Conservation (phyloP, 2,113 vertebrate species). For the Megaceryle torquata region DNA sequence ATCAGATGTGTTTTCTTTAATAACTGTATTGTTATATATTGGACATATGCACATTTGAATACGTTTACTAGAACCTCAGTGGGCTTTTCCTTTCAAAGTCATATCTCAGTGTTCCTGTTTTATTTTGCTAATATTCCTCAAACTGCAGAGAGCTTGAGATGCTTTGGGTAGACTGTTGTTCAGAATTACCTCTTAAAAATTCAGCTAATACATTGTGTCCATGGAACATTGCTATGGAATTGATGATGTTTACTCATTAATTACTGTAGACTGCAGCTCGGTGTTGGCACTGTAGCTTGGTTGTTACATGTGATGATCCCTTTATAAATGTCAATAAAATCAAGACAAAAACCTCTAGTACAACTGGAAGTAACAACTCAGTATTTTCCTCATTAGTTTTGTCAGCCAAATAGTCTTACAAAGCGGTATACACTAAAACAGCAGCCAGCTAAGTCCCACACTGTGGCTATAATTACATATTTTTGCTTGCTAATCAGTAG, state of each 20-base stretch:
- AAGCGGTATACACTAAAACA: slow-evolving; percentile 33
- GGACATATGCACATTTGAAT: neutral
- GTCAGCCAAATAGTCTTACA: slow-evolving; percentile 45
- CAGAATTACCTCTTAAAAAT: neutral
- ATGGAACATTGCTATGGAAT: neutral
- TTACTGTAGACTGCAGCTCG: slow-evolving; percentile 34
- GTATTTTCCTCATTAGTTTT: slow-evolving; percentile 68
- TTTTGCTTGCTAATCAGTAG: slow-evolving; percentile 67
- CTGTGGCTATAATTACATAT: slow-evolving; percentile 63
- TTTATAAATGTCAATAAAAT: slow-evolving; percentile 75
- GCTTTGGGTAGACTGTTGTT: neutral
- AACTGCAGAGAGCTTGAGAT: neutral
- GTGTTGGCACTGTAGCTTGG: slow-evolving; percentile 57
- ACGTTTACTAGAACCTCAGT: neutral
- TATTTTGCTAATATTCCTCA: neutral
- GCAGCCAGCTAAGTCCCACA: slow-evolving; percentile 51
- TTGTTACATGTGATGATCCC: slow-evolving; percentile 50
- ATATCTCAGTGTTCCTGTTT: neutral
- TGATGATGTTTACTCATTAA: slow-evolving; percentile 33
- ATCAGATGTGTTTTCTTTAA: neutral
- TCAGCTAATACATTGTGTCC: neutral
- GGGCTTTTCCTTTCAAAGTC: neutral
- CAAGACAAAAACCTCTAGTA: slow-evolving; percentile 58
- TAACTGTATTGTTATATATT: neutral
- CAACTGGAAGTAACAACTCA: slow-evolving; percentile 62